These are phyloP conservation scores for Fregetta grallaria DNA, from an alignment of 2,113 vertebrate species.

Conservation along the genomic window DNA sequence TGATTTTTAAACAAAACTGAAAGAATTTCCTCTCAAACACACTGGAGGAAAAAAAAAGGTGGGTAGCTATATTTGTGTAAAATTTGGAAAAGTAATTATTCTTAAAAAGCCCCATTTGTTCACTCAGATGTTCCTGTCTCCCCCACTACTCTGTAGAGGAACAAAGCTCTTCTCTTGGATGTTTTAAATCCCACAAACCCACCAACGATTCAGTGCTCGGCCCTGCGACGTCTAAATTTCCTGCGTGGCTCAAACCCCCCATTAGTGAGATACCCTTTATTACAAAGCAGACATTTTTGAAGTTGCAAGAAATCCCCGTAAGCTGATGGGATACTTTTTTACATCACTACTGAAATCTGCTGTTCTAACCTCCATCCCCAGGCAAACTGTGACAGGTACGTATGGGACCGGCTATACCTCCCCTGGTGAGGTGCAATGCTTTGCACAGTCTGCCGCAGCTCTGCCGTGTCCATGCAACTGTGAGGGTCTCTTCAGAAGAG, in stretches of 20 bases:
- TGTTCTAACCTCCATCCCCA: not conserved
- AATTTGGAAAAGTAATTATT: not conserved
- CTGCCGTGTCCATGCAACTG: fast-evolving
- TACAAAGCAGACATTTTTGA: not conserved
- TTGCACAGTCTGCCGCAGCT: not conserved
- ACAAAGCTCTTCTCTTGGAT: not conserved
- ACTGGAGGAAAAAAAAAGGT: not conserved
- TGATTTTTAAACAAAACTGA: not conserved
- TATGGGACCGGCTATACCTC: not conserved
- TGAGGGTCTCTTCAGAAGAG: not conserved
- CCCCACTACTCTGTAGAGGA: not conserved
- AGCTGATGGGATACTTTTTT: not conserved
- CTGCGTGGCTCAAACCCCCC: not conserved
- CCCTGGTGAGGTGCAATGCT: not conserved
- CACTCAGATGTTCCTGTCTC: not conserved
- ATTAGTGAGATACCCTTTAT: not conserved
- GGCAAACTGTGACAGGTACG: not conserved
- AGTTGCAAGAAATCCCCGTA: not conserved
- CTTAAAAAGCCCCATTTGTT: not conserved
- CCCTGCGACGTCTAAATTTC: not conserved
- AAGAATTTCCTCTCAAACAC: not conserved
- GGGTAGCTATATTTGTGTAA: not conserved
- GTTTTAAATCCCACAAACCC: not conserved
- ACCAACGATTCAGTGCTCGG: not conserved
- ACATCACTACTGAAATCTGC: not conserved